Base-by-base conservation (phyloP, 1,140 invertebrate genomes). In the Wasmannia auropunctata region DNA sequence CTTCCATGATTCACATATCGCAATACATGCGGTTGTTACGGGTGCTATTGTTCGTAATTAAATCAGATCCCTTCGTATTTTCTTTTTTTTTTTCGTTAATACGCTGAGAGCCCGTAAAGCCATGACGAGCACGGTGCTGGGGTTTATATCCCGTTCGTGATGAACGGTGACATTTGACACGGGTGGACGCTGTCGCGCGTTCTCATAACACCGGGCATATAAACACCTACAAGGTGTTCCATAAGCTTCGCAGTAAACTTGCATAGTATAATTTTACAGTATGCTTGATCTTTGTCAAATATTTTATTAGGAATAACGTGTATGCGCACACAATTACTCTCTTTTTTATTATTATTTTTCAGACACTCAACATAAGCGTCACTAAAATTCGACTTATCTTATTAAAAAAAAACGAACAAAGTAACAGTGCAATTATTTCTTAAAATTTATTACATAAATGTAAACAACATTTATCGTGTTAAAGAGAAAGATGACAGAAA, bases 81-180 rank as follows among this genome's bases (percentile, higher is more conserved):
- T 2, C 34, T 28, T 40, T 14, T 22, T 54, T 65, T 62, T 63
- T 67, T 34, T 14, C 10, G 14, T 14, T 37, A 46, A 4, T 62
- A 22, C 10, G 49, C 22, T 28, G 49, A 80, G 62, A 69, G 77
- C 46, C 65, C 77, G 77, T 80, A 80, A 80, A 80, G 46, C 77
- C 77, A 43, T 25, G 76, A 69, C 62, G 63, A 80, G 34, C 77
- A 31, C 46, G n/a, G 56, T 40, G 56, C 25, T 58, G 56, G 37
- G 28, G 43, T 80, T 51, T 69, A 80, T 80, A 80, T 69, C 49
- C 77, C 31, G 63, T 56, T 54, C 34, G 49, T 69, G 49, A 80
- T 80, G 46, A 80, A 80, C 76, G 34, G 76, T 80, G 63, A 85
- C 83, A 85, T 65, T 77, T 85, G 83, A 77, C 83, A 63, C 70